Evolutionary conservation across 2,113 vertebrate species (phyloP).

Genomic region (Pogonocichla stellata): DNA sequence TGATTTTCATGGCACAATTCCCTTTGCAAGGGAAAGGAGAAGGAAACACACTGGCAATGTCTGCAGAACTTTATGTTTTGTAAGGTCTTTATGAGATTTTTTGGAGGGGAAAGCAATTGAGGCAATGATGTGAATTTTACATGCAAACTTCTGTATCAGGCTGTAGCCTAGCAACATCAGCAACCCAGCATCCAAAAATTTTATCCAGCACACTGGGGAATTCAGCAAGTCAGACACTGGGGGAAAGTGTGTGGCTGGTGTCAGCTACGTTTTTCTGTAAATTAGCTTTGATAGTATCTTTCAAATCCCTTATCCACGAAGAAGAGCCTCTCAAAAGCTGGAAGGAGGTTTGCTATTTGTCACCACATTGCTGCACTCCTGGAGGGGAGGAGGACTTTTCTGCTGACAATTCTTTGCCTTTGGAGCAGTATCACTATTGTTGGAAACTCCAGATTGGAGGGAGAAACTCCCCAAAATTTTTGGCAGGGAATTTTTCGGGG

Average conservation of each 20-base stretch:
- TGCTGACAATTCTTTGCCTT: neutral
- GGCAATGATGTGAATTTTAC: neutral
- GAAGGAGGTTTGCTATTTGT: neutral
- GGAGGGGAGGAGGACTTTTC: neutral
- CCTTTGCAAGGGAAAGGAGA: neutral
- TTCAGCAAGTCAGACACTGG: neutral
- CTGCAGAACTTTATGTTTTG: neutral
- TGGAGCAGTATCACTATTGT: neutral
- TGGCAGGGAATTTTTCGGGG: neutral
- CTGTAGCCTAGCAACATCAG: constrained; percentile 36
- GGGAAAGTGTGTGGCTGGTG: neutral
- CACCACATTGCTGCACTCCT: neutral
- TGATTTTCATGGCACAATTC: neutral
- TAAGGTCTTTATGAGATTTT: neutral
- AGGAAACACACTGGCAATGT: neutral
- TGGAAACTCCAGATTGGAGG: neutral
- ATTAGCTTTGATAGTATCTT: neutral
- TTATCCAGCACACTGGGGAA: neutral
- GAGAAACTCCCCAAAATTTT: neutral
- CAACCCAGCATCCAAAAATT: neutral
- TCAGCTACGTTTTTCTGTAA: neutral
- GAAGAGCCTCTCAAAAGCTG: neutral
- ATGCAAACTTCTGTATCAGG: neutral
- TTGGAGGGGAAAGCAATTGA: neutral
- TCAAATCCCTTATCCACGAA: neutral